These are phyloP conservation scores for Hypomecis atomaria DNA, from an alignment of 2,888 invertebrate species.

Conservation along the genomic window DNA sequence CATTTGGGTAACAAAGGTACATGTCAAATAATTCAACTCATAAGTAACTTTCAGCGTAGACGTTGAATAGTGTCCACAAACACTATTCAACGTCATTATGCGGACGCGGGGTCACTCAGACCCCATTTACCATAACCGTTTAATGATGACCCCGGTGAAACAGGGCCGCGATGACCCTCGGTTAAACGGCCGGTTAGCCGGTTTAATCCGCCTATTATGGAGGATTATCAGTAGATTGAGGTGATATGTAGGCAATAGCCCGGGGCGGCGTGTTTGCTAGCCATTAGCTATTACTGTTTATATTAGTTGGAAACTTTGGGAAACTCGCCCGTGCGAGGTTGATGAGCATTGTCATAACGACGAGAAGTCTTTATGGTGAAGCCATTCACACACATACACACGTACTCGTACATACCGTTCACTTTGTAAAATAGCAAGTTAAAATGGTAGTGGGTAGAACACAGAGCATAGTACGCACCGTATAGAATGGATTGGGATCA, in stretches of 20 bases:
- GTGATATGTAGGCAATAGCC: slow-evolving; percentile 6
- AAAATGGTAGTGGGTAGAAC: too few species aligned
- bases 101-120: neutral
- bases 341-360: neutral
- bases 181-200: slow-evolving; percentile 29
- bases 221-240: slow-evolving; percentile 22
- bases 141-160: slow-evolving; percentile 9
- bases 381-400: too few species aligned
- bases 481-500: too few species aligned
- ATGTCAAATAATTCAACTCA: too few species aligned
- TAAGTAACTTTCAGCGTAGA: too few species aligned
- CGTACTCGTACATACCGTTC: too few species aligned
- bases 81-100: slow-evolving; percentile 13
- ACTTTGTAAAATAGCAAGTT: too few species aligned
- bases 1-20: too few species aligned
- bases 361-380: neutral
- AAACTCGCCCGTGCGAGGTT: neutral
- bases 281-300: slow-evolving; percentile 6
- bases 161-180: slow-evolving; percentile 2
- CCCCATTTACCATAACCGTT: slow-evolving; percentile 13
- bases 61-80: neutral
- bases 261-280: slow-evolving; percentile 12
- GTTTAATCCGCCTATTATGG: slow-evolving; percentile 21
- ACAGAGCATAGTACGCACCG: too few species aligned
- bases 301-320: neutral